These are phyloP conservation scores for Phenganax marumi DNA, from an alignment of 92 coral and sea anemone species.

Conservation along the genomic window DNA sequence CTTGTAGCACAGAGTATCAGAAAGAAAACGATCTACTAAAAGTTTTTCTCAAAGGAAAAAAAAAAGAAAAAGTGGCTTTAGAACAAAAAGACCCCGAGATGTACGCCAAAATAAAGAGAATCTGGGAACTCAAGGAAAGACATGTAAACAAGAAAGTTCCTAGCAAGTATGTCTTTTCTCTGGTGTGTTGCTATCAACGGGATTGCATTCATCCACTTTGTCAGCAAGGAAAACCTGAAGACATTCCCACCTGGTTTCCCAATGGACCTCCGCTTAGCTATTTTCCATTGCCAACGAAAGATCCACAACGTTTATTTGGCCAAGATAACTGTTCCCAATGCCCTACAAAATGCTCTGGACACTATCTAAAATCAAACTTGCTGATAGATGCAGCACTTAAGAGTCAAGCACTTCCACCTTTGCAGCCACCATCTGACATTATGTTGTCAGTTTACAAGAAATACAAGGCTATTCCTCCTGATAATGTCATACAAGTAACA, in stretches of 20 bases:
- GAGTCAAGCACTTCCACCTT: not conserved
- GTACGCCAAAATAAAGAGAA: conserved; percentile 54
- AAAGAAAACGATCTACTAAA: conserved; percentile 46
- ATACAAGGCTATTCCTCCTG: conserved; percentile 37
- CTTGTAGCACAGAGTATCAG: conserved; percentile 36
- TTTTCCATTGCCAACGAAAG: conserved; percentile 28
- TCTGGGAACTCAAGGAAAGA: conserved; percentile 61
- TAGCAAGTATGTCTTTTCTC: conserved; percentile 42
- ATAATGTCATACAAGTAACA: conserved; percentile 21
- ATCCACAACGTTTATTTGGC: conserved; percentile 24
- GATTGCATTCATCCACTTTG: conserved; percentile 53
- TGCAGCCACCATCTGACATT: conserved; percentile 43
- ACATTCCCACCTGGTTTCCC: conserved; percentile 22
- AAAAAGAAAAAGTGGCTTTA: conserved; percentile 38
- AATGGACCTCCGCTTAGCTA: conserved; percentile 27
- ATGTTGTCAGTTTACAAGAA: conserved; percentile 36
- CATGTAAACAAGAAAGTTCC: conserved; percentile 47
- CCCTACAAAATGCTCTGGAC: conserved; percentile 28
- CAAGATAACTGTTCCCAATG: conserved; percentile 18
- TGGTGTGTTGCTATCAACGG: conserved; percentile 43
- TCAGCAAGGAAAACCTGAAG: conserved; percentile 17
- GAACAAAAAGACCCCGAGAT: conserved; percentile 44
- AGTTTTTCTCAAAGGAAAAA: conserved; percentile 50
- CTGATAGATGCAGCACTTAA: conserved; percentile 25
- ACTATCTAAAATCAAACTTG: conserved; percentile 31